phyloP scores from a whole-genome alignment of 2,797 vertebrate species.

The Neopelma chrysocephalum region DNA sequence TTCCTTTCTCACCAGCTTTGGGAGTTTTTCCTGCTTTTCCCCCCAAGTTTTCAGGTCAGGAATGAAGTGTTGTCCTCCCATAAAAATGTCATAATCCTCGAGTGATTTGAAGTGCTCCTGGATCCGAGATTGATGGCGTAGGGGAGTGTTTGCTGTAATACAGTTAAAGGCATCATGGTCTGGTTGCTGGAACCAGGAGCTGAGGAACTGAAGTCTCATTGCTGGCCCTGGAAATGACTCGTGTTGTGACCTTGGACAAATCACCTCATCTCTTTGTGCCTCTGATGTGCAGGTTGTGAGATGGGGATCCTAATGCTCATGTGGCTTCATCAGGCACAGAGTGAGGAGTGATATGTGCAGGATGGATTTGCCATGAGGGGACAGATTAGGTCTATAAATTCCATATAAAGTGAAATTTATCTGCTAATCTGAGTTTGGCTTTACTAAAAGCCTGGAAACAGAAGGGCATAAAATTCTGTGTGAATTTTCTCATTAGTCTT shows the following conservation, averaged over 20 bases:
- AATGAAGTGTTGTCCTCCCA: slow-evolving; percentile 19
- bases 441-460: background rate
- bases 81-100: slow-evolving; percentile 14
- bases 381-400: slow-evolving; percentile 9
- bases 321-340: background rate
- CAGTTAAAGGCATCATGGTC: slow-evolving; percentile 4
- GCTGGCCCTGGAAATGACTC: background rate
- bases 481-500: background rate
- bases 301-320: background rate
- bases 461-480: background rate
- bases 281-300: background rate
- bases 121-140: background rate
- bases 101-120: slow-evolving; percentile 27
- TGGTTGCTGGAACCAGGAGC: background rate
- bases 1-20: background rate
- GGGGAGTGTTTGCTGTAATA: slow-evolving; percentile 18
- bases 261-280: background rate
- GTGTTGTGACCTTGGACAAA: slow-evolving; percentile 29
- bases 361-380: background rate
- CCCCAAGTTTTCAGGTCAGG: background rate
- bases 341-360: background rate
- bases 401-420: background rate
- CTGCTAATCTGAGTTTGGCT: background rate
- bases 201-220: background rate
- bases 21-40: background rate